Conservation (phyloP, 2,888 invertebrate genomes). For the Chloroclystis v-ata region DNA sequence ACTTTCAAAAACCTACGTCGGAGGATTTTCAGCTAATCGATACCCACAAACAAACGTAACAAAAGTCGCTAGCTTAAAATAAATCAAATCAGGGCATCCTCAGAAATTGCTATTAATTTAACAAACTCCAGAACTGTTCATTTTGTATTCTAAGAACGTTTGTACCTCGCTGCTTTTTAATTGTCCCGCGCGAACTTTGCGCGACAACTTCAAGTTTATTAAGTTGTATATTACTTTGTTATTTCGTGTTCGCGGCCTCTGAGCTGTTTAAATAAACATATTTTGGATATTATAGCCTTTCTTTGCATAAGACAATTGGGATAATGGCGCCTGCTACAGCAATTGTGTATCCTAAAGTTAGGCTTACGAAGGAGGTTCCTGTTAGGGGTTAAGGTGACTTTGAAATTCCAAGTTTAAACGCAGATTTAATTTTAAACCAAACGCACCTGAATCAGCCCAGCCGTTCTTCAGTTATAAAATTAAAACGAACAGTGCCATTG, state of each 20-base stretch:
- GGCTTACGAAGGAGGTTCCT: too few species aligned
- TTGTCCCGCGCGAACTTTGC: conserved; percentile 19
- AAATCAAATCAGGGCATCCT: conserved; percentile 1
- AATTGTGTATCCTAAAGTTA: too few species aligned
- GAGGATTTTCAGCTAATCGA: not conserved
- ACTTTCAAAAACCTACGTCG: not conserved
- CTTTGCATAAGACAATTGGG: too few species aligned
- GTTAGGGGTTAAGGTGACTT: too few species aligned
- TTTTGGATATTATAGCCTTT: not conserved
- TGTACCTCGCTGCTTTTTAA: conserved; percentile 18
- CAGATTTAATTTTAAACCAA: too few species aligned
- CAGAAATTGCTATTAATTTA: conserved; percentile 4
- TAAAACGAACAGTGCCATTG: too few species aligned
- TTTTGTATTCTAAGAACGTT: conserved; percentile 18
- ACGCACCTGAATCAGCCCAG: too few species aligned
- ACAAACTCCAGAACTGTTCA: conserved; percentile 7
- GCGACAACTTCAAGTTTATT: conserved; percentile 14
- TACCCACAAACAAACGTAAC: not conserved
- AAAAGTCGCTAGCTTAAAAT: not conserved
- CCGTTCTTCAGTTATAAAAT: too few species aligned
- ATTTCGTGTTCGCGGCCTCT: conserved; percentile 6
- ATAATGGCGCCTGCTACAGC: too few species aligned
- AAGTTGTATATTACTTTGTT: conserved; percentile 11
- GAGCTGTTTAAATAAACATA: not conserved
- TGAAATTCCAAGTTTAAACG: too few species aligned